These are phyloP conservation scores for Drosophila pachea DNA, from an alignment of 1,140 invertebrate species.

Conservation along the genomic window DNA sequence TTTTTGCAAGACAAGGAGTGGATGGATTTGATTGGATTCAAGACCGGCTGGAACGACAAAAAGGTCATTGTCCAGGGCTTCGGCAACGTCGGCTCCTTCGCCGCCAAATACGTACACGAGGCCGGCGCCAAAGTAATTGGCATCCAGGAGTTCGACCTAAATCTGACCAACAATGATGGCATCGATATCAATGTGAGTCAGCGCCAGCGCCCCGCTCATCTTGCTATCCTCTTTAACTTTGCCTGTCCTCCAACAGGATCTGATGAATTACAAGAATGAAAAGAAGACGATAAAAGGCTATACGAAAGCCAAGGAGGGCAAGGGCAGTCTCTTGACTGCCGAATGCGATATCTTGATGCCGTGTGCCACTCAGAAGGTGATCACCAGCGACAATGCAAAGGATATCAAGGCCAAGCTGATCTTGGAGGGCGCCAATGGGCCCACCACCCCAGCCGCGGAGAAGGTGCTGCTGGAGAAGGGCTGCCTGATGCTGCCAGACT, in stretches of 20 bases:
- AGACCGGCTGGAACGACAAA: slow-evolving; percentile 87
- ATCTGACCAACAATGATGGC: slow-evolving; percentile 87
- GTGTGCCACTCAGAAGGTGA: slow-evolving; percentile 90
- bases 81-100: slow-evolving; percentile 92
- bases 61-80: slow-evolving; percentile 94
- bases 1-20: slow-evolving; percentile 89
- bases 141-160: slow-evolving; percentile 86
- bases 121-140: slow-evolving; percentile 91
- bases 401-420: slow-evolving; percentile 87
- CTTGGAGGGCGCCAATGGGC: slow-evolving; percentile 92
- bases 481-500: slow-evolving; percentile 90
- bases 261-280: slow-evolving; percentile 34
- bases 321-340: slow-evolving; percentile 84
- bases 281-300: slow-evolving; percentile 88
- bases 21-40: slow-evolving; percentile 86
- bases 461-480: slow-evolving; percentile 86
- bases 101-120: slow-evolving; percentile 86
- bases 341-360: slow-evolving; percentile 93
- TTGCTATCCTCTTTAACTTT: background rate
- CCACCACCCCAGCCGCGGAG: slow-evolving; percentile 91
- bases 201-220: background rate
- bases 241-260: slow-evolving; percentile 33
- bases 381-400: slow-evolving; percentile 87
- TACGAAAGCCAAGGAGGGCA: slow-evolving; percentile 83
- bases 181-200: slow-evolving; percentile 86